Evolutionary conservation across 2,113 vertebrate genomes (phyloP).

Genomic region (Pipra filicauda): DNA sequence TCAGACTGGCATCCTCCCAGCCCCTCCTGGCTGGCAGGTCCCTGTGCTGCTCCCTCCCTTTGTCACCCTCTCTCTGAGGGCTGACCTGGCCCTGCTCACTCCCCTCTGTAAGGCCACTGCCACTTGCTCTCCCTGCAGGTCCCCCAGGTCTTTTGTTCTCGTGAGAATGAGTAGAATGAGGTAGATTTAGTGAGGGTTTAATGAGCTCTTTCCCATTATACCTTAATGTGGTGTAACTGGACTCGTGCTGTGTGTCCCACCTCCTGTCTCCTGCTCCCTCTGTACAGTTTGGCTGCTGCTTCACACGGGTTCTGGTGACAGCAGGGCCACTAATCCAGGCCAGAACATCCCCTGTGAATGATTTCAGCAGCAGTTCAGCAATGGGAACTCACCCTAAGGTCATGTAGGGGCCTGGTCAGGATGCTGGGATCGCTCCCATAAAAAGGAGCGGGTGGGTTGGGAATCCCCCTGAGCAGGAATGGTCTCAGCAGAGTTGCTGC

Average conservation of each 20-base stretch:
- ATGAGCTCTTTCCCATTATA: neutral
- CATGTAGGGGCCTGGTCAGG: accelerated
- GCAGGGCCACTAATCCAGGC: neutral
- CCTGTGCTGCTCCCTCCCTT: neutral
- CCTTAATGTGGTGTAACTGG: neutral
- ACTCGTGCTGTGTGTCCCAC: neutral
- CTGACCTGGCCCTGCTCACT: neutral
- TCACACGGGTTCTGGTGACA: neutral
- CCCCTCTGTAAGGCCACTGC: neutral
- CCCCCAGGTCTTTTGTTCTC: neutral
- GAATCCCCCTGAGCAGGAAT: accelerated
- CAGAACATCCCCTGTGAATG: neutral
- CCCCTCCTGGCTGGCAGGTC: neutral
- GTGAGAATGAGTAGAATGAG: neutral
- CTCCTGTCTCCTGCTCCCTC: neutral
- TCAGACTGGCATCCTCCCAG: neutral
- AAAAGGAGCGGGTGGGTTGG: neutral
- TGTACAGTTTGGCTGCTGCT: neutral
- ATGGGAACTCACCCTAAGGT: neutral
- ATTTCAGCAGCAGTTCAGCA: neutral
- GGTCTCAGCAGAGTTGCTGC: neutral
- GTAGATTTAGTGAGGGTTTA: neutral
- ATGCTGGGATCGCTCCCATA: accelerated
- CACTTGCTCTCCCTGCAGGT: neutral
- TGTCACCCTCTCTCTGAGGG: neutral